These are phyloP conservation scores for Astropecten irregularis DNA, from an alignment of 53 echinoderm and acorn worm genomes.

Conservation along the genomic window DNA sequence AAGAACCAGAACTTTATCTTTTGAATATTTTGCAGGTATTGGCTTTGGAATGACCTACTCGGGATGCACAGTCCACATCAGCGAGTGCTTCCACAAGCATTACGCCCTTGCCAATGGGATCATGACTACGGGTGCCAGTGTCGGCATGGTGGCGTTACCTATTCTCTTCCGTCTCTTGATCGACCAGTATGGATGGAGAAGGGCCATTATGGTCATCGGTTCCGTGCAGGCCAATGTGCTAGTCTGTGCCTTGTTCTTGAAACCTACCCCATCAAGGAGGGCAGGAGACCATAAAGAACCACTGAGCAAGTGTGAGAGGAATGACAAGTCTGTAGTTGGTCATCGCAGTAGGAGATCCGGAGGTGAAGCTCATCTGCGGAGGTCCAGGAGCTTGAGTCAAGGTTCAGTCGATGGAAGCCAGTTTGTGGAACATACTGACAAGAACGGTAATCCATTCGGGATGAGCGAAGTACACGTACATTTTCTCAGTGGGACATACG, in stretches of 20 bases:
- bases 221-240: slow-evolving; percentile 56
- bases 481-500: background rate
- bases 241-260: slow-evolving; percentile 41
- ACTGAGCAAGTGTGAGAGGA: too few relatives aligned
- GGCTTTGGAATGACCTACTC: slow-evolving; percentile 65
- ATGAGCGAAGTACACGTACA: too few relatives aligned
- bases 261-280: background rate
- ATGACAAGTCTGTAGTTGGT: background rate
- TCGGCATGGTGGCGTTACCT: slow-evolving; percentile 66
- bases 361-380: too few relatives aligned
- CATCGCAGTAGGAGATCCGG: background rate
- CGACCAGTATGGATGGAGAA: slow-evolving; percentile 58
- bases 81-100: slow-evolving; percentile 65
- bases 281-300: background rate
- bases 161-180: slow-evolving; percentile 58
- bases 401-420: too few relatives aligned
- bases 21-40: slow-evolving; percentile 44
- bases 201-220: slow-evolving; percentile 52
- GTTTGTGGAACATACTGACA: too few relatives aligned
- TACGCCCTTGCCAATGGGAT: slow-evolving; percentile 61
- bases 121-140: slow-evolving; percentile 65
- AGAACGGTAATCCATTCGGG: too few relatives aligned
- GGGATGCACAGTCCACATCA: slow-evolving; percentile 44
- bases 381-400: too few relatives aligned
- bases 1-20: background rate